phyloP scores from a whole-genome alignment of 1,140 invertebrate genomes.

The Drosophila orena region DNA sequence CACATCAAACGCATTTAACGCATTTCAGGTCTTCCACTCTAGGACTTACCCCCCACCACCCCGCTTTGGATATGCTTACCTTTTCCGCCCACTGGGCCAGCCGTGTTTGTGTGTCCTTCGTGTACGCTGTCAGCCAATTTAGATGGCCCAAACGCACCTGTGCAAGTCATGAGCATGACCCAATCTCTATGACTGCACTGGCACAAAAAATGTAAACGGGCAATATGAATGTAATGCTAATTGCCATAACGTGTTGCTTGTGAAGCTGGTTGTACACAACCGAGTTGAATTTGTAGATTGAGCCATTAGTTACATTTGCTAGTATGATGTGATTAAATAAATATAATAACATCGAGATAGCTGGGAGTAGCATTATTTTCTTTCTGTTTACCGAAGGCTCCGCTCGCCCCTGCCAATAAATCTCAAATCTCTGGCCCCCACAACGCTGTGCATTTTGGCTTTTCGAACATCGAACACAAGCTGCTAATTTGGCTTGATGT shows the following conservation, averaged over 20 bases:
- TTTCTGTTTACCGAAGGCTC: not conserved
- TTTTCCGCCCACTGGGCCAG: not conserved
- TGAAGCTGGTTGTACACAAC: too few species aligned
- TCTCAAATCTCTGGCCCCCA: conserved; percentile 16
- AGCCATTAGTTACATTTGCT: too few species aligned
- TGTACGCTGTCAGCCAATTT: conserved; percentile 50
- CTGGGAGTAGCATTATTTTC: not conserved
- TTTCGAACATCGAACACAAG: conserved; percentile 51
- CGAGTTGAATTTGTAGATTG: too few species aligned
- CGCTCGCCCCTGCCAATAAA: conserved; percentile 9
- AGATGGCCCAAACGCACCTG: conserved; percentile 57
- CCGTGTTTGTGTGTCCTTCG: conserved; percentile 39
- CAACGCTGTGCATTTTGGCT: conserved; percentile 53
- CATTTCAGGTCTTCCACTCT: conserved; percentile 43
- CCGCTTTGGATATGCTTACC: not conserved
- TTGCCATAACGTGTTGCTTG: too few species aligned
- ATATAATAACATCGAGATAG: too few species aligned
- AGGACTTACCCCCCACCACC: not conserved
- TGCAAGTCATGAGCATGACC: conserved; percentile 35
- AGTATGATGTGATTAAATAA: too few species aligned
- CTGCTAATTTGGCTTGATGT: conserved; percentile 82
- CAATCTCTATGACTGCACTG: conserved; percentile 26
- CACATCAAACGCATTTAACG: conserved; percentile 78
- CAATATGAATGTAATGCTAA: too few species aligned
- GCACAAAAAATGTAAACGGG: not conserved